Evolutionary conservation across 2,113 vertebrate genomes (phyloP), one percentile per base, ranked within the genome.

Genomic region (Turdus rufiventris): DNA sequence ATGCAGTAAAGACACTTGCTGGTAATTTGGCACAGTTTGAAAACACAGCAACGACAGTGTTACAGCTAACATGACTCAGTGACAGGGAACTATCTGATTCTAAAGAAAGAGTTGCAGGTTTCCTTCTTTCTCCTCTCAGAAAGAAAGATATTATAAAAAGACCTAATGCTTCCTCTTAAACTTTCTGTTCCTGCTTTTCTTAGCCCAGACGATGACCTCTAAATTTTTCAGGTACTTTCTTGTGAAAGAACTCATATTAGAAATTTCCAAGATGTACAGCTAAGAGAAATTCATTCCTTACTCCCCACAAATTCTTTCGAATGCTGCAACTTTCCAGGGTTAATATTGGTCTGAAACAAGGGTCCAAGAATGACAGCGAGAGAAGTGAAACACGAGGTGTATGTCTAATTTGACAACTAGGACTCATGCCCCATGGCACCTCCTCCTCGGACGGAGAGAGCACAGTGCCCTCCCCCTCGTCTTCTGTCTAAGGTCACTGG

Each of bases 1-100:
- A 97, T 96, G 93, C 96, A 98, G 96, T 97, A 98, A 99, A 99
- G 99, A 99, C 99, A 99, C 99, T 98, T 98, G 97, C 98, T 99
- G 99, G 98, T 98, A 98, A 97, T 98, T 98, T 99, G 99, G 98
- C 98, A 99, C 98, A 97, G 97, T 98, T 98, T 92, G 98, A 97
- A 97, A 98, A 96, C 95, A 96, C 84, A 96, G 82, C 93, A 63
- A 94, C 8, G 5, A 94, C 94, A 95, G 73, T 53, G 76, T 75
- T 91, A 95, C 73, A 95, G 90, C 73, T 89, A 93, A 88, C 75
- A 9, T 79, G 85, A 94, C 81, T 95, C 94, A 94, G 85, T 76
- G 89, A 90, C 40, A 83, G 91, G 89, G 92, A 97, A 95, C 86
- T 96, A 97, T 95, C 86, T 96, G 89, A 91, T 93, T 90, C 94